Percentiles rank a stretch among this genome's conserved stretches.
Conservation (phyloP, 2,113 vertebrate species). For the Heterocephalus glaber region DNA sequence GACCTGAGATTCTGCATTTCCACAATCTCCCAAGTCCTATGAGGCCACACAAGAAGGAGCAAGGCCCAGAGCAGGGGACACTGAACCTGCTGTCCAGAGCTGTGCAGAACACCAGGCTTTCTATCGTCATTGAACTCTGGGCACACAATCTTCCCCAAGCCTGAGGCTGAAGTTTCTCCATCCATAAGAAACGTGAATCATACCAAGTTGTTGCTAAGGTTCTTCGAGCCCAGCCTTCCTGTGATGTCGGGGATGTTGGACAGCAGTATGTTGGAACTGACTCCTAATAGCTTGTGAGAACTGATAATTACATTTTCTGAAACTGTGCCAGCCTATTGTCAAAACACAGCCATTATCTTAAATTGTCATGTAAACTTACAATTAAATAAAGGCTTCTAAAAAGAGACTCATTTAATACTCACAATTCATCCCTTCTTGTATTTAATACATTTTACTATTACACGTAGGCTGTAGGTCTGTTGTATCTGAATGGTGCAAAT, state of each 20-base stretch:
- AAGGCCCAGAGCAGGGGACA: not conserved
- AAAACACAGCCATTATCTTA: not conserved
- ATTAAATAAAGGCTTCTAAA: not conserved
- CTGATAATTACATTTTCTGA: not conserved
- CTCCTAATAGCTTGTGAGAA: not conserved
- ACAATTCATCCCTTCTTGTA: not conserved
- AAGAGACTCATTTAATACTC: not conserved
- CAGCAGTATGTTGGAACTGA: not conserved
- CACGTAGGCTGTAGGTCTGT: not conserved
- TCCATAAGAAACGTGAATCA: not conserved
- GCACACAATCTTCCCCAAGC: not conserved
- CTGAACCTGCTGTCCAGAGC: not conserved
- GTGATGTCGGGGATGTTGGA: fast-evolving
- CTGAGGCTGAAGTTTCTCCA: not conserved
- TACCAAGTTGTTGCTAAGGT: not conserved
- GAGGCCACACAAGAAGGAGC: not conserved
- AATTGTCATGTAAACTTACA: not conserved
- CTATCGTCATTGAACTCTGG: fast-evolving
- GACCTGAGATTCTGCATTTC: no score
- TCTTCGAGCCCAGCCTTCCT: not conserved
- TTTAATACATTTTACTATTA: not conserved
- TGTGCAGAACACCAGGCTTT: fast-evolving
- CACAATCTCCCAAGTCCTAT: not conserved
- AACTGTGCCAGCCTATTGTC: not conserved
- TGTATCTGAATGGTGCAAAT: no score